Evolutionary conservation across 1,140 invertebrate species (phyloP).

Genomic region (Leptopilina clavipes): DNA sequence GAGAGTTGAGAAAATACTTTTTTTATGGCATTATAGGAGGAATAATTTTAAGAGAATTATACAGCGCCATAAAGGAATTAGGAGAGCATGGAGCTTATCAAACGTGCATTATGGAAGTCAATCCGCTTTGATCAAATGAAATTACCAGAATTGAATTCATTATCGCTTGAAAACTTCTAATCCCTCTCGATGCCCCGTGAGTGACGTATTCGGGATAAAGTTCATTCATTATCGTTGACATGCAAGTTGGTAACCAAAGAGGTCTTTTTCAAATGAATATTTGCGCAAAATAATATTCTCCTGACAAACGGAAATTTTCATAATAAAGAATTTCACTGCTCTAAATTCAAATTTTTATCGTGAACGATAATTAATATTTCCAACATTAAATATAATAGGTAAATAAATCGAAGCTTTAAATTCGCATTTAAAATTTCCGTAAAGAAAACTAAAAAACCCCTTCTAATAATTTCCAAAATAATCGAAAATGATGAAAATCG

Average conservation of each 20-base stretch:
- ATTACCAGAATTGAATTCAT: conserved; percentile 34
- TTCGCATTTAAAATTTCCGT: too few species aligned
- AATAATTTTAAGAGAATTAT: conserved; percentile 29
- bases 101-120: conserved; percentile 24
- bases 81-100: conserved; percentile 17
- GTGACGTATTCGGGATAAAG: conserved; percentile 14
- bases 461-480: too few species aligned
- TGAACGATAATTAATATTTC: not conserved
- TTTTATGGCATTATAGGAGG: not conserved
- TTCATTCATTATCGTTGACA: conserved; percentile 26
- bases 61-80: not conserved
- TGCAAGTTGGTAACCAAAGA: conserved; percentile 13
- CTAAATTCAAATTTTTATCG: not conserved
- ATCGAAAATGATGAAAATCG: not conserved
- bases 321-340: not conserved
- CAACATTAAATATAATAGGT: not conserved
- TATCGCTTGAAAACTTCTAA: conserved; percentile 30
- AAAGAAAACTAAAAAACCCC: too few species aligned
- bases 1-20: not conserved
- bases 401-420: too few species aligned
- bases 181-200: not conserved
- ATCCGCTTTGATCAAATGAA: conserved; percentile 29
- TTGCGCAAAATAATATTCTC: not conserved
- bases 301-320: not conserved
- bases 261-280: not conserved